These are phyloP conservation scores for Andrena bicolor DNA, from an alignment of 2,888 invertebrate genomes.

Conservation along the genomic window DNA sequence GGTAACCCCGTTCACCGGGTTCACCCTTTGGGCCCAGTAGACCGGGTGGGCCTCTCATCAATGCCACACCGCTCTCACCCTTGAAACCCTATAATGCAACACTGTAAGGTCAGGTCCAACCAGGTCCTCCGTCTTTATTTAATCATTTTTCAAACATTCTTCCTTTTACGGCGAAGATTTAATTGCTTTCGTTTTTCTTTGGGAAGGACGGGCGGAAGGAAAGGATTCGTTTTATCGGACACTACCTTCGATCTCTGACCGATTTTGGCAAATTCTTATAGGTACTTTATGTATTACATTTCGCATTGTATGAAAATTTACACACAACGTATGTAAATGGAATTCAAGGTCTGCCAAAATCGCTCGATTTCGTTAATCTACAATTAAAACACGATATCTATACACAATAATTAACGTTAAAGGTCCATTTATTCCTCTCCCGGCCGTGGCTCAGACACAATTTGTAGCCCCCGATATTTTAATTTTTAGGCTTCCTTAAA, in stretches of 20 bases:
- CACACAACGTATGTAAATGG: background rate
- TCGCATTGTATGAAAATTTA: conserved; percentile 4
- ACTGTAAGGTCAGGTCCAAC: conserved; percentile 82
- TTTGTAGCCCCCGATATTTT: no score
- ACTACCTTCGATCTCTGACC: conserved; percentile 44
- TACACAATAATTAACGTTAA: conserved; percentile 43
- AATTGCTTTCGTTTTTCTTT: conserved; percentile 44
- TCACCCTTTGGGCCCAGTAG: conserved; percentile 86
- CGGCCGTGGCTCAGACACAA: no score
- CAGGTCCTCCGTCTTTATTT: conserved; percentile 79
- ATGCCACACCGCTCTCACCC: conserved; percentile 86
- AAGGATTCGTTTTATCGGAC: conserved; percentile 45
- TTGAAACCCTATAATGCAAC: conserved; percentile 86
- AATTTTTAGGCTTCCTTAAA: no score
- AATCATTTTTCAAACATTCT: conserved; percentile 39
- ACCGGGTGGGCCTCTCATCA: conserved; percentile 88
- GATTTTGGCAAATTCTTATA: conserved; percentile 40
- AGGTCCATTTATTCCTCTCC: no score
- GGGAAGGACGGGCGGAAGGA: conserved; percentile 63
- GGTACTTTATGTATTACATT: conserved; percentile 4
- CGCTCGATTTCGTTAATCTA: conserved; percentile 29
- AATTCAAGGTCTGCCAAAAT: conserved; percentile 36
- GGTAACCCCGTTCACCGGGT: conserved; percentile 88
- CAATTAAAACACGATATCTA: conserved; percentile 53
- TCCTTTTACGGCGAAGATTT: conserved; percentile 56